A percentile compares a stretch with the other conserved stretches of the same genome.
Evolutionary conservation across 2,888 invertebrate genomes (phyloP).

Genomic region (Metellina segmentata): DNA sequence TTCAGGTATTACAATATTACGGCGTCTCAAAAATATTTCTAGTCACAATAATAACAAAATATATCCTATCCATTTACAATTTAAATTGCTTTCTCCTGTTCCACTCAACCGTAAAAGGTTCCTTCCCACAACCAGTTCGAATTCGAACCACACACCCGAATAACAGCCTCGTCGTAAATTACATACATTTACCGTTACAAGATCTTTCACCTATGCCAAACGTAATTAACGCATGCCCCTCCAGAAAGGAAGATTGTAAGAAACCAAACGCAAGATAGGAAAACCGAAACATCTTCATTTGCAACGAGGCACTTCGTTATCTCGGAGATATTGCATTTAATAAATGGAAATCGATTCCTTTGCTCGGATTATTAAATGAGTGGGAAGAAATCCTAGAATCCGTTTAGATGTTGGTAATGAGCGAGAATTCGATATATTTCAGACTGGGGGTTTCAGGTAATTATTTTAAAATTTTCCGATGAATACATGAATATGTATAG

Average conservation of each 20-base stretch:
- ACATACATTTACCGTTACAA: background rate
- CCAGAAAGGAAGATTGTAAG: conserved; percentile 32
- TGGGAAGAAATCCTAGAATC: conserved; percentile 52
- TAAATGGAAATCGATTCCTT: conserved; percentile 42
- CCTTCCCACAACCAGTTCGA: background rate
- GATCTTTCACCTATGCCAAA: conserved; percentile 47
- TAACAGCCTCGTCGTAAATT: conserved; percentile 14
- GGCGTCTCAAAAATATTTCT: no score
- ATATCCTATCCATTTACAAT: background rate
- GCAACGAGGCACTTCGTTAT: conserved; percentile 33
- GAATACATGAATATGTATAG: conserved; percentile 50
- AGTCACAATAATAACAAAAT: no score
- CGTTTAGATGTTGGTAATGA: conserved; percentile 52
- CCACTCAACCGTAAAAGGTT: conserved; percentile 7
- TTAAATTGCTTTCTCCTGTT: conserved; percentile 28
- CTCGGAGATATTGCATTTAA: conserved; percentile 35
- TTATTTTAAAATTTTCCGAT: conserved; percentile 60
- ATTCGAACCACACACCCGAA: conserved; percentile 15
- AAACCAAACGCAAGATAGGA: conserved; percentile 9
- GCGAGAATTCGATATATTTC: conserved; percentile 53
- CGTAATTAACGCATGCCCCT: conserved; percentile 42
- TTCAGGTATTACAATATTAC: no score
- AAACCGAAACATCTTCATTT: conserved; percentile 50
- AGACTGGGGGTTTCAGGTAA: conserved; percentile 34
- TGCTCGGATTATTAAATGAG: conserved; percentile 40